Evolutionary conservation across 2,888 invertebrate species (phyloP), one percentile per base, ranked within the genome.

Genomic region (Merodon equestris): DNA sequence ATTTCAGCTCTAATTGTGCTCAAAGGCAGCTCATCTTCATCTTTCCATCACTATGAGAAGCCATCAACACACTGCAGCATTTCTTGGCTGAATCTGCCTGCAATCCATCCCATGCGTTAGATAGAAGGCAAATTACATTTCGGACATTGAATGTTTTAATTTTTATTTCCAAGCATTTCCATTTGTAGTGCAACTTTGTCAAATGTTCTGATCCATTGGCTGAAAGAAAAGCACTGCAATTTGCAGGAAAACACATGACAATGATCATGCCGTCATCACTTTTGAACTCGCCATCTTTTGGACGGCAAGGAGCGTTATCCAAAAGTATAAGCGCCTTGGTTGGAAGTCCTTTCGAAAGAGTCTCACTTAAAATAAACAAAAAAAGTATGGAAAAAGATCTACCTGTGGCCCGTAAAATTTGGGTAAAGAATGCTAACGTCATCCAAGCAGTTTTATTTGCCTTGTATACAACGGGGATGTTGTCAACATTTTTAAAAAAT

Each of bases 221-320:
- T 82, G 82, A 9, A 81, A 14, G 27, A 15, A 82, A 63, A 53
- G 81, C 48, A 40, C 64, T 84, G 48, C 70, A 81, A 68, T 83
- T 83, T 17, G 82, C 67, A 15, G 83, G 83, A 67, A 83, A 81
- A 56, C 72, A 77, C 66, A 83, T 79, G 27, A 73, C 67, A 15
- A 60, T 58, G 36, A 83, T 75, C 58, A 72, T 56, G 47, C 75
- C 64, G 17, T 82, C 83, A 44, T 81, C 75, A 53, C 72, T 81
- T 63, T 34, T 34, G 3, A n/a, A n/a, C 42, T 40, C n/a, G n/a
- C n/a, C n/a, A n/a, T n/a, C n/a, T n/a, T n/a, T n/a, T n/a, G n/a
- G n/a, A n/a, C n/a, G n/a, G n/a, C n/a, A n/a, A n/a, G 83, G 67
- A 50, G 81, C 75, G 67, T 81, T 81, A 68, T 83, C 83, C 45